Base-by-base conservation (phyloP, 2,888 invertebrate species). In the Hecatera dysodea region DNA sequence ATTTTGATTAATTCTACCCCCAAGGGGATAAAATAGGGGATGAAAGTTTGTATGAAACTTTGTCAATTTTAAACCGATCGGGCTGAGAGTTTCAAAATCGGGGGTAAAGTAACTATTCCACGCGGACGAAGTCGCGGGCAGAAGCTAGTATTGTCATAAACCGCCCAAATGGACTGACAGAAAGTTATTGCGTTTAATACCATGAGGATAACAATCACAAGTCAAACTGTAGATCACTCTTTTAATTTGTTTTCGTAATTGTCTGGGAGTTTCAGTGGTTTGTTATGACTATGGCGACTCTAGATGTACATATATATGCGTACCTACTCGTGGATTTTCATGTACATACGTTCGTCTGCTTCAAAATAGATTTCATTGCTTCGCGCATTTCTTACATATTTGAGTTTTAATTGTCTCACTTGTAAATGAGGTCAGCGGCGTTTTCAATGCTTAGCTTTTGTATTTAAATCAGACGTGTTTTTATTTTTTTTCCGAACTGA, bases 291-390 rank as follows among this genome's bases (percentile, higher is more conserved):
- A 27, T 50, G 42, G 46, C 27, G 22, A 33, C 33, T 62, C 48
- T 27, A 19, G 59, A 74, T 56, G 36, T 52, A 29, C 44, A 29
- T 52, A n/a, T n/a, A n/a, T n/a, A n/a, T n/a, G n/a, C n/a, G n/a
- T n/a, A 24, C 24, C 39, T 46, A 72, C 12, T 56, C 56, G 50
- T 29, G 50, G 17, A 64, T 59, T 48, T 60, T 60, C 48, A n/a
- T 57, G 39, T 48, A 29, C n/a, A n/a, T n/a, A n/a, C 24, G 8
- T 71, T 27, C n/a, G 24, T 72, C 53, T 64, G 74, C 22, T 64
- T 64, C 33, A 60, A 74, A 75, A 75, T 79, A 75, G 75, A 22
- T 64, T 57, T 59, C 24, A 78, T 46, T 72, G 27, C 46, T 59
- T 72, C 57, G 42, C 15, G 11, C 0, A 7, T 24, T 64, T 42